phyloP scores from a whole-genome alignment of 2,888 invertebrate genomes.

The Pyrrhosoma nymphula region DNA sequence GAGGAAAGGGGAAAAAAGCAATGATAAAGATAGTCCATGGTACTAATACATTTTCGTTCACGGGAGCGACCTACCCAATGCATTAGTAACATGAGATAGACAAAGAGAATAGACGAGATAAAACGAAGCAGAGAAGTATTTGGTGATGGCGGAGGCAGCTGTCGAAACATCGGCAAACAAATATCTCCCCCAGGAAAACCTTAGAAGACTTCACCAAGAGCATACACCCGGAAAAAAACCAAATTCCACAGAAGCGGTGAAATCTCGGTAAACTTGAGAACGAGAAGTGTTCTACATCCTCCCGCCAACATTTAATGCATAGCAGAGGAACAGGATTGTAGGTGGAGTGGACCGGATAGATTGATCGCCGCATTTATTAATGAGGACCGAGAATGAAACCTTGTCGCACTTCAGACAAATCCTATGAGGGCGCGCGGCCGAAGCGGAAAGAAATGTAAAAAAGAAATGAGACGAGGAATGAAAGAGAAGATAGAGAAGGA shows the following conservation, averaged over 20 bases:
- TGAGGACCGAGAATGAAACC: not conserved
- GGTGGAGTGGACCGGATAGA: not conserved
- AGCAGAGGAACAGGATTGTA: not conserved
- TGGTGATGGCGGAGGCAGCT: too few species aligned
- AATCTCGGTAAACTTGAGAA: not conserved
- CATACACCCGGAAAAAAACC: too few species aligned
- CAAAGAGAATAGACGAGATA: too few species aligned
- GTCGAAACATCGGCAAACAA: too few species aligned
- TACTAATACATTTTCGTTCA: too few species aligned
- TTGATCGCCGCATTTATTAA: not conserved
- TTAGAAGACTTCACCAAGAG: too few species aligned
- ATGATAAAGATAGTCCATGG: too few species aligned
- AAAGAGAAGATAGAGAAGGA: not conserved
- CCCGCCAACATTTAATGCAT: not conserved
- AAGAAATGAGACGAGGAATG: not conserved
- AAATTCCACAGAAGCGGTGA: not conserved
- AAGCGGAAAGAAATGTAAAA: not conserved
- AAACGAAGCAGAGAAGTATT: too few species aligned
- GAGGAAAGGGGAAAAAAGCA: too few species aligned
- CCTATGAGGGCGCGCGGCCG: not conserved
- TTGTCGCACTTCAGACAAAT: not conserved
- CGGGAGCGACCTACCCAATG: too few species aligned
- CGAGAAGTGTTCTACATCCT: not conserved
- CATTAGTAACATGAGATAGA: too few species aligned
- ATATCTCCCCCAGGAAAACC: too few species aligned